A percentile compares a stretch with the other conserved stretches of the same genome.
phyloP scores from a whole-genome alignment of 2,797 vertebrate species.

The Cuniculus paca region DNA sequence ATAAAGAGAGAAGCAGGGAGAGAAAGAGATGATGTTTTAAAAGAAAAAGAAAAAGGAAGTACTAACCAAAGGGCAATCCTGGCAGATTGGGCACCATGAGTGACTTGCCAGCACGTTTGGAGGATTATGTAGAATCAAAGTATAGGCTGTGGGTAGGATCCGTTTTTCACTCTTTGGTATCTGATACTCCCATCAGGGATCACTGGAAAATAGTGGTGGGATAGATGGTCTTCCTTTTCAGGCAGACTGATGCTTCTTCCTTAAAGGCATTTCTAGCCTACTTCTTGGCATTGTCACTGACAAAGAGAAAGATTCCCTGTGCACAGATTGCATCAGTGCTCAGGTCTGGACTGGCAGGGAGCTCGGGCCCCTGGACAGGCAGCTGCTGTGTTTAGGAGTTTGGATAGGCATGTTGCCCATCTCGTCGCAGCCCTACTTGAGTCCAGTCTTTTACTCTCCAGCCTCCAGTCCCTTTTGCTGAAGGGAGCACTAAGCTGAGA shows the following conservation, averaged over 20 bases:
- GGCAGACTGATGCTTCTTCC: background rate
- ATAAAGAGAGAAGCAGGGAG: background rate
- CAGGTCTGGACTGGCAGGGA: background rate
- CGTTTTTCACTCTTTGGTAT: background rate
- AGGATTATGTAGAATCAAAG: background rate
- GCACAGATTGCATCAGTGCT: background rate
- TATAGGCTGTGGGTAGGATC: background rate
- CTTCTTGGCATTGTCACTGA: background rate
- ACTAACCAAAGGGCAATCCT: background rate
- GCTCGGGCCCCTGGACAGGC: background rate
- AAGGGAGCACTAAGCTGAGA: background rate
- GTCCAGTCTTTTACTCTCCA: background rate
- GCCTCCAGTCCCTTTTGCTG: background rate
- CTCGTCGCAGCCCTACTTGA: background rate
- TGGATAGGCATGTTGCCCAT: background rate
- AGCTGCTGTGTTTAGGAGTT: background rate
- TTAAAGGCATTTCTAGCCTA: background rate
- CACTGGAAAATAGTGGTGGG: background rate
- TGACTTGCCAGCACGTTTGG: background rate
- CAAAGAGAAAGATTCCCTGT: background rate
- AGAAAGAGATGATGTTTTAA: background rate
- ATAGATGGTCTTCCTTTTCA: background rate
- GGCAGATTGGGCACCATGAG: background rate
- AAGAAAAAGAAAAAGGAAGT: background rate
- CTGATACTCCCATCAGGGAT: background rate